Conservation (phyloP, 2,888 invertebrate species). For the Dascillus cervinus region DNA sequence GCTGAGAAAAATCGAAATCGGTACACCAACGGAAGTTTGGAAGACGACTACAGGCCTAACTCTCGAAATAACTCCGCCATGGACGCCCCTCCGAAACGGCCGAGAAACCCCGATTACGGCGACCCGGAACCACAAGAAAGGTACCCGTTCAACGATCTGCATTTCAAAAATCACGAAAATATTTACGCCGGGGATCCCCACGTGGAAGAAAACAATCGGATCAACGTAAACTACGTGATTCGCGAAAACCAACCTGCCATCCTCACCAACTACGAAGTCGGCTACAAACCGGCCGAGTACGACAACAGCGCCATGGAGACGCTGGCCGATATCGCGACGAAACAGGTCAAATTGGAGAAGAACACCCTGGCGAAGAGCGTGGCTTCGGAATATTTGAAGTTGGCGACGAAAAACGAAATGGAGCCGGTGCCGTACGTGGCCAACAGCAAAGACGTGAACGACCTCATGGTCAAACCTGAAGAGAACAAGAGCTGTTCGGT, state of each 20-base stretch:
- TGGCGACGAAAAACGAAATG: conserved; percentile 44
- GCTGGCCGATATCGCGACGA: conserved; percentile 40
- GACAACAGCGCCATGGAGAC: conserved; percentile 44
- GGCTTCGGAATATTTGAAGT: conserved; percentile 58
- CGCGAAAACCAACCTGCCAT: conserved; percentile 12
- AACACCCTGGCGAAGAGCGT: conserved; percentile 54
- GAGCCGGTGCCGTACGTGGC: conserved; percentile 23
- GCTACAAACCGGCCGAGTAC: conserved; percentile 23
- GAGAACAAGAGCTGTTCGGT: conserved; percentile 49
- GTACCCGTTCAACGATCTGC: neutral
- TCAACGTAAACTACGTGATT: conserved; percentile 18
- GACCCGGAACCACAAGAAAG: neutral
- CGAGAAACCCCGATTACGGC: neutral
- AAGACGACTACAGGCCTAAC: conserved; percentile 5
- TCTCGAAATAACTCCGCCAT: conserved; percentile 2
- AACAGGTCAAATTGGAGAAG: conserved; percentile 41
- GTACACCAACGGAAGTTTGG: conserved; percentile 3
- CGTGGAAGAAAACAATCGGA: conserved; percentile 6
- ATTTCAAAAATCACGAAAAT: neutral
- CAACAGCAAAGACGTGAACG: conserved; percentile 35
- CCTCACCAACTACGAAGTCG: conserved; percentile 10
- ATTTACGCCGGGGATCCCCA: neutral
- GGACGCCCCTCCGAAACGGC: neutral
- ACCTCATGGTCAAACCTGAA: conserved; percentile 40
- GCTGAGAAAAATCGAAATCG: conserved; percentile 5